phyloP scores from a whole-genome alignment of 2,797 vertebrate species.

The Hirundo rustica region DNA sequence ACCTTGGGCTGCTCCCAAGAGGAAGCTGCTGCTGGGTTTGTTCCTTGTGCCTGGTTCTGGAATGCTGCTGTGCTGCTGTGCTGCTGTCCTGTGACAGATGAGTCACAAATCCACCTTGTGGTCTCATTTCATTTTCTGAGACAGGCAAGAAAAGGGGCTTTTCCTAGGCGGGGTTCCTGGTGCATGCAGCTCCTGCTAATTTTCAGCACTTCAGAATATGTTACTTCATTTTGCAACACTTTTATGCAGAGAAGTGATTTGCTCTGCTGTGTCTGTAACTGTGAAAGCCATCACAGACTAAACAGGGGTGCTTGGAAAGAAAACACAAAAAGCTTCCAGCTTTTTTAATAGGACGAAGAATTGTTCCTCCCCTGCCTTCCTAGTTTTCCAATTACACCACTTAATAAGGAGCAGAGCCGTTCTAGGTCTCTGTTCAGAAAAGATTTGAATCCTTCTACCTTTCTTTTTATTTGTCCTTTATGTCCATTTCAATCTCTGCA shows the following conservation, averaged over 20 bases:
- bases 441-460: neutral
- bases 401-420: neutral
- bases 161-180: neutral
- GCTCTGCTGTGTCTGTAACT: neutral
- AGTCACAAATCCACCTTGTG: neutral
- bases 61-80: neutral
- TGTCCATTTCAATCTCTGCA: neutral
- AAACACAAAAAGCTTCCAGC: neutral
- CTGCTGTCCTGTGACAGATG: neutral
- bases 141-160: accelerated
- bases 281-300: neutral
- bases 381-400: neutral
- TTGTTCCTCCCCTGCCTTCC: neutral
- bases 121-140: neutral
- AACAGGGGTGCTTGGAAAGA: neutral
- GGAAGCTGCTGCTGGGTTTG: neutral
- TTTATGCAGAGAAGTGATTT: neutral
- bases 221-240: neutral
- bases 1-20: neutral
- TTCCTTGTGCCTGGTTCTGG: neutral
- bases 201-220: neutral
- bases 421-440: neutral
- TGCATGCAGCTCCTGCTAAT: neutral
- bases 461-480: neutral
- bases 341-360: neutral